A percentile compares a stretch with the other conserved stretches of the same genome.
Conservation (phyloP, 2,888 invertebrate genomes). For the Julus scandinavius region DNA sequence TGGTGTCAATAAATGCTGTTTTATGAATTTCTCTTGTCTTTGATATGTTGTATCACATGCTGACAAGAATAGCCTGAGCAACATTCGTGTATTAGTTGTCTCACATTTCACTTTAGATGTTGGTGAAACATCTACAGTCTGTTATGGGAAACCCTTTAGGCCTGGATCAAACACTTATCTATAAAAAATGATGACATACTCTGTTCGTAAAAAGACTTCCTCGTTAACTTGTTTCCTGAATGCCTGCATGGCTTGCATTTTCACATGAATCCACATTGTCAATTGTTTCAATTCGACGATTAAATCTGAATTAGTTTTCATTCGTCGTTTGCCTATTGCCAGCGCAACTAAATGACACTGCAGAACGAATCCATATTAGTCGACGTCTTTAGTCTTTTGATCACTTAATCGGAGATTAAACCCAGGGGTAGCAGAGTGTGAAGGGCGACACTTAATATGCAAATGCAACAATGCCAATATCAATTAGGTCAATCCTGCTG, state of each 20-base stretch:
- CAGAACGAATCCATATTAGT: not conserved
- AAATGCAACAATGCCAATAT: not conserved
- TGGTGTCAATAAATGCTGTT: not conserved
- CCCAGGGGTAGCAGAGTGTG: not conserved
- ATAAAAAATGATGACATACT: not conserved
- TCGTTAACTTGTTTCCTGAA: not conserved
- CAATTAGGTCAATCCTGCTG: not conserved
- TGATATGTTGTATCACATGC: too few relatives aligned
- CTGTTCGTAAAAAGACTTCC: slow-evolving; percentile 1
- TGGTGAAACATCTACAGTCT: too few relatives aligned
- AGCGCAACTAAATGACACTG: not conserved
- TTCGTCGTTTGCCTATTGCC: not conserved
- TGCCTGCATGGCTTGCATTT: not conserved
- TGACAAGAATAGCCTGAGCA: too few relatives aligned
- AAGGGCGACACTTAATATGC: not conserved
- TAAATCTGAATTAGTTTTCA: not conserved
- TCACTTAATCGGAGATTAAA: slow-evolving; percentile 6
- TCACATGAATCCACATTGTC: not conserved
- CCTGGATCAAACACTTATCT: not conserved
- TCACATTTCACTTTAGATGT: too few relatives aligned
- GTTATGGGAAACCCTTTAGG: not conserved
- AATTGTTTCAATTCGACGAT: not conserved
- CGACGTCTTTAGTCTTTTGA: not conserved
- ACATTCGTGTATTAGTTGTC: too few relatives aligned
- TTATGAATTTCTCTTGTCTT: not conserved